phyloP scores from a whole-genome alignment of 1,140 invertebrate genomes.

The Drosophila busckii region DNA sequence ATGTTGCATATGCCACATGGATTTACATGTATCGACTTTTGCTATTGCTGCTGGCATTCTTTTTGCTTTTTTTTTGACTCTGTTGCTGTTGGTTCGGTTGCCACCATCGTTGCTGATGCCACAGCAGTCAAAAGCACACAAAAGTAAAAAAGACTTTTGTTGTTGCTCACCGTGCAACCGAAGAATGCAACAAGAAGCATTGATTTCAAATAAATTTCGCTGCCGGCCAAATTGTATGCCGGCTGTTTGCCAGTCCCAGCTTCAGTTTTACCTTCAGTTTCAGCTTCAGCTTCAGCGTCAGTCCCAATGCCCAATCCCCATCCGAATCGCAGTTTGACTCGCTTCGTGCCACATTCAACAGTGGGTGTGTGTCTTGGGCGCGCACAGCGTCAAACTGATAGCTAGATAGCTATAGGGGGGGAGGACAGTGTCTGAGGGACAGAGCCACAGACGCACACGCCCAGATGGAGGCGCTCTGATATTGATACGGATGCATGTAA shows the following conservation, averaged over 20 bases:
- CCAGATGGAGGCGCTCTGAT: conserved; percentile 64
- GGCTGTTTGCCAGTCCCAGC: conserved; percentile 37
- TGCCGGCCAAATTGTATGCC: conserved; percentile 75
- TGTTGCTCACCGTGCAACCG: conserved; percentile 54
- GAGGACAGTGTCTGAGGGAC: not conserved
- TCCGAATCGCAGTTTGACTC: conserved; percentile 5
- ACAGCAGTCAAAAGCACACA: conserved; percentile 49
- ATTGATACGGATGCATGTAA: conserved; percentile 73
- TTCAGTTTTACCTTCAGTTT: too few species aligned
- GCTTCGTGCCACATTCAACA: conserved; percentile 46
- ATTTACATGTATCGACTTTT: conserved; percentile 17
- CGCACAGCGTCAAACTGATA: conserved; percentile 34
- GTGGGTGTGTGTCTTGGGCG: conserved; percentile 59
- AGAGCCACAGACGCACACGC: conserved; percentile 45
- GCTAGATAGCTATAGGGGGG: conserved; percentile 5
- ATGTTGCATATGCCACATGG: conserved; percentile 1
- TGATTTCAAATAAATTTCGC: conserved; percentile 77
- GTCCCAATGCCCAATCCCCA: conserved; percentile 2
- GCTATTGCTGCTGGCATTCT: conserved; percentile 14
- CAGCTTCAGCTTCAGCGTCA: too few species aligned
- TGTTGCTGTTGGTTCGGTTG: conserved; percentile 5
- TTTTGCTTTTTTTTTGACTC: too few species aligned
- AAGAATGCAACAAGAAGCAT: conserved; percentile 77
- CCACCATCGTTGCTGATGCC: conserved; percentile 46
- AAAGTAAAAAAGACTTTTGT: conserved; percentile 25